Evolutionary conservation across 1,140 invertebrate genomes (phyloP), one percentile per base, ranked within the genome.

Genomic region (Brachionus rubens): DNA sequence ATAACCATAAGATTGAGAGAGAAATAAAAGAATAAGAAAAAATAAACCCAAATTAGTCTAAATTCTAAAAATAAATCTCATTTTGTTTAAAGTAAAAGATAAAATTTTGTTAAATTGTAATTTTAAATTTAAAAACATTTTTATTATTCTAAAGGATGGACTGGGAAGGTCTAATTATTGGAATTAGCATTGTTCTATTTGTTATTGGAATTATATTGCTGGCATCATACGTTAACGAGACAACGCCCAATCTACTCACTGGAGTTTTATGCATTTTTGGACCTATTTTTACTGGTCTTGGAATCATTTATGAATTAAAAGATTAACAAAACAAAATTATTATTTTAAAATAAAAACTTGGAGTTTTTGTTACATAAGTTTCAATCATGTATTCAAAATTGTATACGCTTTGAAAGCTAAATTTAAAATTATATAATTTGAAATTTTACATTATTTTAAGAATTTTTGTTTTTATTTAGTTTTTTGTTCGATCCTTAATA

Each of bases 371-470:
- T 59, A 19, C 19, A 28, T 36, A 33, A 59, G 36, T 21, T 36
- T 12, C 54, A 19, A n/a, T 59, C 19, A 33, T 16, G 28, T 33
- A 59, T 36, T 36, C 26, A 59, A 28, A 10, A 16, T 21, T 59
- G 36, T 59, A 19, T 59, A 36, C 28, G 36, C 54, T n/a, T 56
- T 28, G 30, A 59, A n/a, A 59, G 54, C 54, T 59, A 36, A 59
- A 36, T 59, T 59, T 59, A 40, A 59, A 59, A 19, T 59, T 19
- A 30, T 36, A 36, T 36, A 48, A 59, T 59, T 59, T 59, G 54
- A 59, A 59, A 59, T 59, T 59, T 59, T 59, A 36, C 54, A 59
- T 59, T 59, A 59, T 59, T 59, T 54, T 12, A 24, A 21, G 4
- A 9, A 28, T 54, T 54, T 36, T 9, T 59, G 9, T n/a, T 41